Evolutionary conservation across 2,797 vertebrate genomes (phyloP).

Genomic region (Micrastur ruficollis): DNA sequence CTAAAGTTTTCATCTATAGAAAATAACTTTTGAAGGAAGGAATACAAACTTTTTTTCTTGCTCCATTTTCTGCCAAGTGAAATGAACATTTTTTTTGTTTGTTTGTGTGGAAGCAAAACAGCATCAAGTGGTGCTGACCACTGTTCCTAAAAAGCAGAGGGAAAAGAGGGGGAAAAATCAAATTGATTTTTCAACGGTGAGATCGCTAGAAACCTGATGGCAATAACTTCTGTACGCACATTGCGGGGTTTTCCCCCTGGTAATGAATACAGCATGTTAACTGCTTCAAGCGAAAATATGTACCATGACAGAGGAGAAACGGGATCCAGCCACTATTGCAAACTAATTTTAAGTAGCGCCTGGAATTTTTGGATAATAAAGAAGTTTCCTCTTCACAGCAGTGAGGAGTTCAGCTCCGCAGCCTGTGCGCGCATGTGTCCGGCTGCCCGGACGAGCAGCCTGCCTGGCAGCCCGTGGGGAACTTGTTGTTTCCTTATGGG

Average conservation of each 20-base stretch:
- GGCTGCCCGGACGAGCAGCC: not conserved
- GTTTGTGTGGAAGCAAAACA: not conserved
- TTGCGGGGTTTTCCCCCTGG: not conserved
- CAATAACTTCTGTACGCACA: not conserved
- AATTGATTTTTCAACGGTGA: not conserved
- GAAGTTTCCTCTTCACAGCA: not conserved
- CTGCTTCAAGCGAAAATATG: conserved; percentile 49
- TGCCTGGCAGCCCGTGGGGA: not conserved
- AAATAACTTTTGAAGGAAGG: not conserved
- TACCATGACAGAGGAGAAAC: conserved; percentile 60
- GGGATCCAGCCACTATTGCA: conserved; percentile 30
- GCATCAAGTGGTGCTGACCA: not conserved
- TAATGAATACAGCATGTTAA: conserved; percentile 41
- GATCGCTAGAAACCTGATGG: not conserved
- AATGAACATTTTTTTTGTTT: not conserved
- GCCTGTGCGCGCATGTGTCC: not conserved
- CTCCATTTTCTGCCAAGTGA: not conserved
- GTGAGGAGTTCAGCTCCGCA: not conserved
- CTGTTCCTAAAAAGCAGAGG: not conserved
- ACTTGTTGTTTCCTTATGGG: not conserved
- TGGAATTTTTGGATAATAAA: conserved; percentile 13
- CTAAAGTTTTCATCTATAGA: not conserved
- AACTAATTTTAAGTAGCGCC: conserved; percentile 21
- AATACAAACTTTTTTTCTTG: not conserved
- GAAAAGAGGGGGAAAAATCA: not conserved